phyloP scores from a whole-genome alignment of 2,888 invertebrate species.

The Caenorhabditis sp. region DNA sequence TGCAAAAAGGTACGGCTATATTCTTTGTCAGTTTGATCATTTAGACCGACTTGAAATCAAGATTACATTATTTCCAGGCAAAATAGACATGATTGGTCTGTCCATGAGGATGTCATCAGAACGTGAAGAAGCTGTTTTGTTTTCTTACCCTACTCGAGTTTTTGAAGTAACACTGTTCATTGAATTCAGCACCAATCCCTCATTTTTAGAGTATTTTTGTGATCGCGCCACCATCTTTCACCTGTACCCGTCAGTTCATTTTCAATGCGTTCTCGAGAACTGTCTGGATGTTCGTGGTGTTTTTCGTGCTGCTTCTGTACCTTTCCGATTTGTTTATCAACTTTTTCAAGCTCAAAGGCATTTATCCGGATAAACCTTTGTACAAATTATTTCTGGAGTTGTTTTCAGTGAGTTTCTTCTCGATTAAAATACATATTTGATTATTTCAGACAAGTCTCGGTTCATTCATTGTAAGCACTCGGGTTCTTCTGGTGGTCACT shows the following conservation, averaged over 20 bases:
- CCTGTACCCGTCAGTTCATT: slow-evolving; percentile 71
- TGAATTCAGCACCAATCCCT: not conserved
- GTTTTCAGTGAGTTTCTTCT: slow-evolving; percentile 41
- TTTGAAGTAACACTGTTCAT: slow-evolving; percentile 64
- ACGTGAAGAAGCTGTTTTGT: slow-evolving; percentile 69
- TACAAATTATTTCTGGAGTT: slow-evolving; percentile 43
- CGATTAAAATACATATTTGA: not conserved
- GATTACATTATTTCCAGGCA: slow-evolving; percentile 32
- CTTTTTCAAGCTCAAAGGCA: slow-evolving; percentile 44
- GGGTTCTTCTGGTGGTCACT: slow-evolving; percentile 43
- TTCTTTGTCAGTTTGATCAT: not conserved
- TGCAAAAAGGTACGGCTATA: slow-evolving; percentile 53
- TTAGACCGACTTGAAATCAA: no score
- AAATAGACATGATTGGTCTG: slow-evolving; percentile 72
- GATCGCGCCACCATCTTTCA: slow-evolving; percentile 65
- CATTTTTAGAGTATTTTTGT: slow-evolving; percentile 71
- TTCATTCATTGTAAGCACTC: slow-evolving; percentile 46
- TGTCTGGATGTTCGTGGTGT: slow-evolving; percentile 64
- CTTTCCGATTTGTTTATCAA: slow-evolving; percentile 37
- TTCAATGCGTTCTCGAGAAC: slow-evolving; percentile 69
- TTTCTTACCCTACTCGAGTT: slow-evolving; percentile 72
- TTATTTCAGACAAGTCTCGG: slow-evolving; percentile 47
- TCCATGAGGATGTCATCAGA: slow-evolving; percentile 73
- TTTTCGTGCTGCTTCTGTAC: slow-evolving; percentile 57
- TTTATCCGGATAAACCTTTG: slow-evolving; percentile 37